Base-by-base conservation (phyloP, 2,888 invertebrate species). In the Tanytarsus gracilentus region DNA sequence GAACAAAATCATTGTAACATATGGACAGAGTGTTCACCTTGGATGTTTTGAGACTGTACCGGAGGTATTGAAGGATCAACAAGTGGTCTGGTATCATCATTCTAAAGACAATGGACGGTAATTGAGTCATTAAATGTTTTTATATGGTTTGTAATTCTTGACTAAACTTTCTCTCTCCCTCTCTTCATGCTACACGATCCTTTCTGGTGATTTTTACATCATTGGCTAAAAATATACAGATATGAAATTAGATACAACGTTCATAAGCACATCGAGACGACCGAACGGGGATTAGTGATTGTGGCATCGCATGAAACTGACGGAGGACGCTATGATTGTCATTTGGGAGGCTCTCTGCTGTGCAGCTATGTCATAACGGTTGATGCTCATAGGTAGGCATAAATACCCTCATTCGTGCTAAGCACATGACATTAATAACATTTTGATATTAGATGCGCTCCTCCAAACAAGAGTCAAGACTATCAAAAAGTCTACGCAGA, bases 401-500 rank as follows among this genome's bases (percentile, higher is more conserved):
- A 62, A 62, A 21, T 33, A 5, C 21, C n/a, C 9, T 26, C 2
- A 18, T 50, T n/a, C n/a, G 26, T 25, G n/a, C 11, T 44, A 26
- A 7, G 27, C 4, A 6, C 29, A 44, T 44, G 18, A 39, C 7
- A 7, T 16, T 55, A 2, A 27, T 14, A 11, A 30, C 9, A 9
- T 29, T 30, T 52, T 52, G 4, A n/a, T 49, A 26, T 29, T 50
- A 82, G 81, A 73, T 93, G 93, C 75, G 86, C 90, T 30, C 88
- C 92, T 50, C 92, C 93, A 1, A 85, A 88, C 63, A 90, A 90
- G 72, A 87, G 88, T 69, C 88, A 90, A 70, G 92, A 92, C 74
- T 93, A 92, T 71, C 92, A 92, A 76, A 89, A 92, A 76, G 91
- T 94, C 66, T 96, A 96, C 75, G 90, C 95, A 23, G 94, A 96